Evolutionary conservation across 2,113 vertebrate species (phyloP).

Genomic region (Apodemus speciosus): DNA sequence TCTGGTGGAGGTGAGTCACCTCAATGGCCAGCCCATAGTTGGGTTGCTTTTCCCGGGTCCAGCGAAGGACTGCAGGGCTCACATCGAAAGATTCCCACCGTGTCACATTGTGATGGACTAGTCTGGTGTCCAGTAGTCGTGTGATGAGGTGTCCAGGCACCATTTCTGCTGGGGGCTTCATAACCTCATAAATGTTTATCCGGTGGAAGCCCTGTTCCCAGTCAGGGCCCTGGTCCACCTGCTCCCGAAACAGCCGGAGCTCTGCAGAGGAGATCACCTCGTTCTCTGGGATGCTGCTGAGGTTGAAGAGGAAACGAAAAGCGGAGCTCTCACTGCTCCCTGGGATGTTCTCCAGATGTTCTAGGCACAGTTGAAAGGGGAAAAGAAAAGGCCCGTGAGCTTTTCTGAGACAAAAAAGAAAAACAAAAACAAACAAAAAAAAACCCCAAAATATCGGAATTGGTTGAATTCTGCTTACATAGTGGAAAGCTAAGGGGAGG

Average conservation of each 20-base stretch:
- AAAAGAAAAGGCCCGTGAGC: constrained; percentile 60
- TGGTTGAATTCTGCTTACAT: constrained; percentile 2
- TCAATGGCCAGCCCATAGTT: constrained; percentile 97
- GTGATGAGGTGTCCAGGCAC: constrained; percentile 91
- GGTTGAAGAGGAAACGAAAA: constrained; percentile 96
- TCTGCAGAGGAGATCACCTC: constrained; percentile 97
- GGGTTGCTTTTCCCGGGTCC: constrained; percentile 93
- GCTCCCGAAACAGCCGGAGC: constrained; percentile 94
- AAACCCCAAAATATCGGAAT: neutral
- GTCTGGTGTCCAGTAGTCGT: constrained; percentile 96
- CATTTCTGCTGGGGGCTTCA: constrained; percentile 88
- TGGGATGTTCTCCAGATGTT: constrained; percentile 93
- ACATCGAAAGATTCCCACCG: constrained; percentile 98
- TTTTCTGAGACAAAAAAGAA: constrained; percentile 44
- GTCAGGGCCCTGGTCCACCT: constrained; percentile 86
- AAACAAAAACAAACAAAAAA: neutral
- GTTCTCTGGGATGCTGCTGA: constrained; percentile 96
- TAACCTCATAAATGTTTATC: constrained; percentile 98
- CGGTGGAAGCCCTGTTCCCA: constrained; percentile 90
- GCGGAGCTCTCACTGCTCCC: constrained; percentile 83
- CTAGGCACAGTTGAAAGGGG: constrained; percentile 81
- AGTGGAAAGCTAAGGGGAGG: neutral
- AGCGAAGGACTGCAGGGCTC: constrained; percentile 96
- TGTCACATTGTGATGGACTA: constrained; percentile 94
- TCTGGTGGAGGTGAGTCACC: constrained; percentile 91